Percentiles rank a stretch among this genome's conserved stretches.
Evolutionary conservation across 2,797 vertebrate genomes (phyloP).

Genomic region (Sebastes matsubarae): DNA sequence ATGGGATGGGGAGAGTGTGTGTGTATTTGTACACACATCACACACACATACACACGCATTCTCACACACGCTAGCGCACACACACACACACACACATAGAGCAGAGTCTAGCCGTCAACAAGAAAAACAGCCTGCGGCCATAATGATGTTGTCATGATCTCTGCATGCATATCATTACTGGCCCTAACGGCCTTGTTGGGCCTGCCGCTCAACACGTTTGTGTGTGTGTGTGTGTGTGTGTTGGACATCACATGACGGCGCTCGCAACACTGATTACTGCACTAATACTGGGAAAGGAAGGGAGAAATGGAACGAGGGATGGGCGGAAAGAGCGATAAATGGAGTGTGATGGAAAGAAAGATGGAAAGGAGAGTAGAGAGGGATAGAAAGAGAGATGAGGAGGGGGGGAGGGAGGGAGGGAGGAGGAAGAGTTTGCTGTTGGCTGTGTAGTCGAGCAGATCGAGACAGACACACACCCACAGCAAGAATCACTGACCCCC

Average conservation of each 20-base stretch:
- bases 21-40: background rate
- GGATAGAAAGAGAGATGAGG: conserved; percentile 22
- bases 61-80: background rate
- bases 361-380: conserved; percentile 7
- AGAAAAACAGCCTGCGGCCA: conserved; percentile 76
- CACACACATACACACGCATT: background rate
- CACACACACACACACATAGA: conserved; percentile 19
- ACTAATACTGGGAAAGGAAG: conserved; percentile 37
- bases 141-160: conserved; percentile 82
- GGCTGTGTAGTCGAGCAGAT: conserved; percentile 54
- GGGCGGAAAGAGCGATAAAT: conserved; percentile 25
- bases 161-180: conserved; percentile 79
- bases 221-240: conserved; percentile 19
- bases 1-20: conserved; percentile 36
- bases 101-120: conserved; percentile 71
- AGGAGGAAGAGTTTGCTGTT: conserved; percentile 32
- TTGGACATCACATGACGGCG: conserved; percentile 31
- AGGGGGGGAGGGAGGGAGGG: background rate
- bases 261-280: conserved; percentile 56
- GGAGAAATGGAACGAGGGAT: conserved; percentile 20
- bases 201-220: conserved; percentile 39
- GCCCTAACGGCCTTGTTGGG: conserved; percentile 61
- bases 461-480: conserved; percentile 65
- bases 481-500: conserved; percentile 65
- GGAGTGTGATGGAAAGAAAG: conserved; percentile 17